phyloP scores from a whole-genome alignment of 2,113 vertebrate species.

The Brachypteracias leptosomus region DNA sequence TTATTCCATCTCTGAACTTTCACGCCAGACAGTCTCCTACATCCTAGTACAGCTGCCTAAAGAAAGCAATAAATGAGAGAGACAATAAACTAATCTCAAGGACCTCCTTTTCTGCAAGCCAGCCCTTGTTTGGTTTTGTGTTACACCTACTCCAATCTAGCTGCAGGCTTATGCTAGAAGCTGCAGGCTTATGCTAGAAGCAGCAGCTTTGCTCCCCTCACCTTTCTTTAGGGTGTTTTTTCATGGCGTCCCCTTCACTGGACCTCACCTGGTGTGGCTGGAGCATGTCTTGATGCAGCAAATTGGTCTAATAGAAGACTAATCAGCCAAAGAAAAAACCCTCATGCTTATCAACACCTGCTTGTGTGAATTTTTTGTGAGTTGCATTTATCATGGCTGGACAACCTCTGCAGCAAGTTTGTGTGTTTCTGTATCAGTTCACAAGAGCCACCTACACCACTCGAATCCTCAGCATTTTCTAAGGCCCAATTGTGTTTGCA shows the following conservation, averaged over 20 bases:
- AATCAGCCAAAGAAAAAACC: background rate
- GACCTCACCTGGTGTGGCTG: background rate
- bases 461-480: background rate
- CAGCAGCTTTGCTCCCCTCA: background rate
- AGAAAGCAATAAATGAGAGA: slow-evolving; percentile 29
- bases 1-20: slow-evolving; percentile 39
- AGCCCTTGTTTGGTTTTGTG: background rate
- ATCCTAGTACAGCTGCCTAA: background rate
- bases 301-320: background rate
- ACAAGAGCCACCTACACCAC: background rate
- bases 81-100: background rate
- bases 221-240: background rate
- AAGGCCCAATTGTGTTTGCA: background rate
- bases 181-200: background rate
- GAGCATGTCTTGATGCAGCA: background rate
- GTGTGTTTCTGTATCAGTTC: background rate
- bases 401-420: background rate
- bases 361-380: background rate
- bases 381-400: background rate
- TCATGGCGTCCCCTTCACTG: background rate
- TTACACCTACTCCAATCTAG: background rate
- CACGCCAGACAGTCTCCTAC: background rate
- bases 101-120: background rate
- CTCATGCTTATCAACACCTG: background rate
- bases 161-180: background rate